These are phyloP conservation scores for Calameuta pallipes DNA, from an alignment of 2,888 invertebrate species.

Conservation along the genomic window DNA sequence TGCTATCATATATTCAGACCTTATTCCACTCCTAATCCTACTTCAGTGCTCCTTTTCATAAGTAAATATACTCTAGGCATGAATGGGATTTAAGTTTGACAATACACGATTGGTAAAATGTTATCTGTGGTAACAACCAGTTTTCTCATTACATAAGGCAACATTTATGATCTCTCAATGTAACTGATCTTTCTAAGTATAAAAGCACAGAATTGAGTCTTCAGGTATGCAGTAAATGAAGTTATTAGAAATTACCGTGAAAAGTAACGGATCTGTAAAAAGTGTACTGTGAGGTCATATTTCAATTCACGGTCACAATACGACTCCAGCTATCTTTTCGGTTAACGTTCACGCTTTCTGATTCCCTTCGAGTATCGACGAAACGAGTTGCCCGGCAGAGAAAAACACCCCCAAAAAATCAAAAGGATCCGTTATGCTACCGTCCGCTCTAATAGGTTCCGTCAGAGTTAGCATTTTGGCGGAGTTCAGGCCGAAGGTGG, in stretches of 20 bases:
- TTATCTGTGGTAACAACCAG: not conserved
- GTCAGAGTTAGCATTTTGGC: no score
- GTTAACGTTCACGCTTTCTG: no score
- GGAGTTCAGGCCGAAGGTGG: no score
- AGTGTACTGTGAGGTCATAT: not conserved
- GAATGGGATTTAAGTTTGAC: not conserved
- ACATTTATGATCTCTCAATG: not conserved
- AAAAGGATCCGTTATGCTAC: no score
- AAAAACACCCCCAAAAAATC: no score
- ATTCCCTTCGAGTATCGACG: no score
- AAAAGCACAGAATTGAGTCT: not conserved
- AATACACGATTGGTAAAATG: no score
- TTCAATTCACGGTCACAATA: no score
- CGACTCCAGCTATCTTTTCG: no score
- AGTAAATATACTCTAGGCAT: not conserved
- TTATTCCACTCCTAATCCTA: not conserved
- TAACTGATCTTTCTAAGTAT: not conserved
- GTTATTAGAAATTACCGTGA: no score
- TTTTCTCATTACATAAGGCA: not conserved
- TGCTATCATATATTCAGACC: slow-evolving; percentile 15
- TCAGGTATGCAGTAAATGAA: not conserved
- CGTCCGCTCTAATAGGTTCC: no score
- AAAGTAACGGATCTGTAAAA: not conserved
- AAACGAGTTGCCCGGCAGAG: no score
- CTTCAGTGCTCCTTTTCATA: not conserved